A percentile compares a stretch with the other conserved stretches of the same genome.
phyloP scores from a whole-genome alignment of 2,888 invertebrate genomes.

The Noctua janthina region DNA sequence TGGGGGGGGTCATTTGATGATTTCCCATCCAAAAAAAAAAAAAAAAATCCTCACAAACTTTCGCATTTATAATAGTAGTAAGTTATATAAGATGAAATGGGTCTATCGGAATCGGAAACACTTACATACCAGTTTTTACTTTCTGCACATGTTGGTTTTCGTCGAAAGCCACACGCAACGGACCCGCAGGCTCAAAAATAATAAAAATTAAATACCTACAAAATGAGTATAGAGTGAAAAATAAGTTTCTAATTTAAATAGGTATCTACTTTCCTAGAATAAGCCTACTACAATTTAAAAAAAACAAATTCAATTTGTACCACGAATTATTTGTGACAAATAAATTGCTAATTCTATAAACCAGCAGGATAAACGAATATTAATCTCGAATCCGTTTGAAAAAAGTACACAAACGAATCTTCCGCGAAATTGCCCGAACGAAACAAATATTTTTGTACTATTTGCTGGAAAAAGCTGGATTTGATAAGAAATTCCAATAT shows the following conservation, averaged over 20 bases:
- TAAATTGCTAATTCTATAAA: constrained; percentile 54
- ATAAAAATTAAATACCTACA: too few species aligned
- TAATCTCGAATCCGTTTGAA: constrained; percentile 60
- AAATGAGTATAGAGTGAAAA: not conserved
- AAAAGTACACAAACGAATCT: constrained; percentile 64
- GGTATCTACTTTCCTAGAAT: not conserved
- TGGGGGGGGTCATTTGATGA: too few species aligned
- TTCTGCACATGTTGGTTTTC: not conserved
- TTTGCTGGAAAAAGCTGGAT: constrained; percentile 75
- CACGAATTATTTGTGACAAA: constrained; percentile 45
- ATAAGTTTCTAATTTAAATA: not conserved
- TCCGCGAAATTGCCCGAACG: constrained; percentile 63
- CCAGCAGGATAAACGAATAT: constrained; percentile 56
- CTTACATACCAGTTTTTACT: not conserved
- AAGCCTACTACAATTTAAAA: constrained; percentile 1
- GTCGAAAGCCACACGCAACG: not conserved
- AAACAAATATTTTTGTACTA: constrained; percentile 72
- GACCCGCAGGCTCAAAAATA: not conserved
- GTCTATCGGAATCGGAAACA: not conserved
- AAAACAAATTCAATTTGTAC: constrained; percentile 15
- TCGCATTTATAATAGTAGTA: not conserved
- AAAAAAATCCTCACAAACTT: not conserved
- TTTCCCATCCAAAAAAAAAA: too few species aligned
- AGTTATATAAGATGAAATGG: not conserved
- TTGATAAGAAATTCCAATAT: constrained; percentile 87